Evolutionary conservation across 2,888 invertebrate species (phyloP).

Genomic region (Orthosia gothica): DNA sequence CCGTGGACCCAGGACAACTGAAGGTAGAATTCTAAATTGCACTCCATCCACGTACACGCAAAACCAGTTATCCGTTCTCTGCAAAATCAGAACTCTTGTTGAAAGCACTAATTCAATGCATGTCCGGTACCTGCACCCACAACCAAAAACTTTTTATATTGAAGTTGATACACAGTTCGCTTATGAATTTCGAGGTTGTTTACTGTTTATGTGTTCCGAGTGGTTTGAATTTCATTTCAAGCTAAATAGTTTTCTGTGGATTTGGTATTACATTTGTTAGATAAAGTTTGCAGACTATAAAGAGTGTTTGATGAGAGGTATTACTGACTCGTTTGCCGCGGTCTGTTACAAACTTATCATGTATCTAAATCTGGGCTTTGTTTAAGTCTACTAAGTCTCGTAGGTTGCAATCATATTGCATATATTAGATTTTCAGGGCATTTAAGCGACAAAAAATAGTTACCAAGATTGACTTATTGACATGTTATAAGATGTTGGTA

Average conservation of each 20-base stretch:
- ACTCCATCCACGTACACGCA: background rate
- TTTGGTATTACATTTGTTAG: background rate
- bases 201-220: conserved; percentile 6
- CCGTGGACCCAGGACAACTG: no score
- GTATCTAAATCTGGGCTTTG: background rate
- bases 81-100: conserved; percentile 3
- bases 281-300: background rate
- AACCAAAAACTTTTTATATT: conserved; percentile 16
- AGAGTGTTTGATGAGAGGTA: background rate
- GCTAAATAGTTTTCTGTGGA: background rate
- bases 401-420: no score
- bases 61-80: background rate
- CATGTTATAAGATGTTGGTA: background rate
- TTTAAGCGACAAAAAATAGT: no score
- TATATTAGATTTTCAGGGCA: no score
- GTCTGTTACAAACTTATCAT: background rate
- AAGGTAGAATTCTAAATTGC: conserved; percentile 7
- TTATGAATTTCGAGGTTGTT: background rate
- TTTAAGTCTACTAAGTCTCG: no score
- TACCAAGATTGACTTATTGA: background rate
- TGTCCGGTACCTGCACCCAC: background rate
- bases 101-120: background rate
- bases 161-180: conserved; percentile 1
- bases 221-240: conserved; percentile 9
- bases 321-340: background rate